phyloP scores from a whole-genome alignment of 2,888 invertebrate species.

The Drosophila pegasa region DNA sequence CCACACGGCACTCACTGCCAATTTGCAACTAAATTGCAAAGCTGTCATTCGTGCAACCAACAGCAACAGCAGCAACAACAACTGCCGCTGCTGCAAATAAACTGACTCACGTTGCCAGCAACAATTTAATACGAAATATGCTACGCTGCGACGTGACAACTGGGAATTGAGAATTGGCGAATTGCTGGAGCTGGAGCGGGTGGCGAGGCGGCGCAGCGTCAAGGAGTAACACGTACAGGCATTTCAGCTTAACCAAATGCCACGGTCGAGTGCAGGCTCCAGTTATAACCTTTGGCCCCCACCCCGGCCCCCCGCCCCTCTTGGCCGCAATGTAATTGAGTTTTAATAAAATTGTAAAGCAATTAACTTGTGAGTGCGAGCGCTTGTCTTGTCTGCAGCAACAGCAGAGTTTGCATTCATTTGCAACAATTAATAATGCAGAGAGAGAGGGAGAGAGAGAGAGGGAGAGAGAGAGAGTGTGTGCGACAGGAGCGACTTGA shows the following conservation, averaged over 20 bases:
- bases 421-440: slow-evolving; percentile 74
- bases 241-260: slow-evolving; percentile 50
- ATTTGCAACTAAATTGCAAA: slow-evolving; percentile 73
- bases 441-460: background rate
- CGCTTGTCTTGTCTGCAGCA: slow-evolving; percentile 16
- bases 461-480: background rate
- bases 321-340: slow-evolving; percentile 61
- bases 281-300: background rate
- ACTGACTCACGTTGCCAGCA: slow-evolving; percentile 59
- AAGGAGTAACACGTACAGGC: slow-evolving; percentile 25
- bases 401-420: slow-evolving; percentile 41
- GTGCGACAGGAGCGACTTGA: slow-evolving; percentile 17
- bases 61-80: slow-evolving; percentile 22
- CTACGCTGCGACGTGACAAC: slow-evolving; percentile 62
- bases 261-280: slow-evolving; percentile 46
- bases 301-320: background rate
- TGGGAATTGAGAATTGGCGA: slow-evolving; percentile 41
- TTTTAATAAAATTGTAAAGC: slow-evolving; percentile 69
- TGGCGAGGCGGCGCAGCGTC: background rate
- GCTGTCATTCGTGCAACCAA: slow-evolving; percentile 59
- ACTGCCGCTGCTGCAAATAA: slow-evolving; percentile 40
- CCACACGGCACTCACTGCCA: slow-evolving; percentile 63
- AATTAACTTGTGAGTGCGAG: slow-evolving; percentile 59
- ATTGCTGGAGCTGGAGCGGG: slow-evolving; percentile 23
- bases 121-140: slow-evolving; percentile 69